Conservation (phyloP, 2,888 invertebrate genomes). For the Sesia bembeciformis region DNA sequence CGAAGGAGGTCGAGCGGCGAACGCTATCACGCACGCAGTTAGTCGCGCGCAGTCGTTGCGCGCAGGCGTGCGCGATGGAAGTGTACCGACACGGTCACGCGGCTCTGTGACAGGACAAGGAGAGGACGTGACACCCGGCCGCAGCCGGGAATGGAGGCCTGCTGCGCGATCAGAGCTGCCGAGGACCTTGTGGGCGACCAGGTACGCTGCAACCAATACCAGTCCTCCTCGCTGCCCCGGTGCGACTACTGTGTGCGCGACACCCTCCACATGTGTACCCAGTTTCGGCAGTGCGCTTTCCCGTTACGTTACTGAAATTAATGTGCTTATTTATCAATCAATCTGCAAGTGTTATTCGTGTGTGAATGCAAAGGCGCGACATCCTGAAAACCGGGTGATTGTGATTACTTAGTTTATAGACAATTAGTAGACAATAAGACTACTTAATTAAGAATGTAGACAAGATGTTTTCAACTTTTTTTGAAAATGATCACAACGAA, state of each 20-base stretch:
- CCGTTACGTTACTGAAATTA: not conserved
- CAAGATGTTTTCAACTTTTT: too few species aligned
- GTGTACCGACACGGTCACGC: slow-evolving; percentile 1
- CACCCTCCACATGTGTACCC: not conserved
- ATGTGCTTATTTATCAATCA: not conserved
- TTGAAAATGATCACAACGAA: too few species aligned
- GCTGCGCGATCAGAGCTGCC: slow-evolving; percentile 59
- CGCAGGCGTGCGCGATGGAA: slow-evolving; percentile 34
- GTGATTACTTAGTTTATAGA: too few species aligned
- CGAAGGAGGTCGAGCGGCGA: slow-evolving; percentile 44
- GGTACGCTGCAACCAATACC: slow-evolving; percentile 29
- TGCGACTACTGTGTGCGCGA: not conserved
- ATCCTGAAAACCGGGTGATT: too few species aligned
- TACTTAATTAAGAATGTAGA: too few species aligned
- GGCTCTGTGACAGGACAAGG: slow-evolving; percentile 5
- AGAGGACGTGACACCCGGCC: slow-evolving; percentile 32
- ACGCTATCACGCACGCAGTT: slow-evolving; percentile 48
- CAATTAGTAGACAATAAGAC: too few species aligned
- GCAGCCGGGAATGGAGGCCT: slow-evolving; percentile 68
- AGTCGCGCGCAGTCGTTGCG: slow-evolving; percentile 32
- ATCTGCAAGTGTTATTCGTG: not conserved
- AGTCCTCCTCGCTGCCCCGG: not conserved
- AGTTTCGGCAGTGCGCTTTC: not conserved
- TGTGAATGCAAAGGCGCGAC: not conserved
- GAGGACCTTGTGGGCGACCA: slow-evolving; percentile 71